phyloP scores from a whole-genome alignment of 2,888 invertebrate genomes.

The Hartigia nigra region DNA sequence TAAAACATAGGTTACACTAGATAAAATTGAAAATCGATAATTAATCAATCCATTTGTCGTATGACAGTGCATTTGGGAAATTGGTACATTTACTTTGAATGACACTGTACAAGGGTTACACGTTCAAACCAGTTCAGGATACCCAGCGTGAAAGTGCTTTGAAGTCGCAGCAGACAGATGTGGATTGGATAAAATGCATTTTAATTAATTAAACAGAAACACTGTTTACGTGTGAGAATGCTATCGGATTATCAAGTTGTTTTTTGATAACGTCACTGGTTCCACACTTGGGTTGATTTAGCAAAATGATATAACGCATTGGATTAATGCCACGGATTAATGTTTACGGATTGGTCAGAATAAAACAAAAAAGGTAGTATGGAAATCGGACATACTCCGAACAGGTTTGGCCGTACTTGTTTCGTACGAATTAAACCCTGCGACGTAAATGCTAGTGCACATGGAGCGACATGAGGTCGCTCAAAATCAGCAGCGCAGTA shows the following conservation, averaged over 20 bases:
- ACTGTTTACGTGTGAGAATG: not conserved
- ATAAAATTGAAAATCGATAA: not conserved
- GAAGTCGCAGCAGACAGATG: not conserved
- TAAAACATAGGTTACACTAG: not conserved
- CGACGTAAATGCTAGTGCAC: not conserved
- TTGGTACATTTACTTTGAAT: not conserved
- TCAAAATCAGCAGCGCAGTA: not conserved
- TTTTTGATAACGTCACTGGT: not conserved
- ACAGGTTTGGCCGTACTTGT: not conserved
- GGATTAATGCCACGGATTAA: too few relatives aligned
- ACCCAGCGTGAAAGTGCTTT: not conserved
- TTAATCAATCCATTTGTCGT: not conserved
- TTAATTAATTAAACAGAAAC: not conserved
- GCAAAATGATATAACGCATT: not conserved
- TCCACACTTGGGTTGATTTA: not conserved
- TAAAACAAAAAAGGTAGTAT: not conserved
- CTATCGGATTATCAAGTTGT: not conserved
- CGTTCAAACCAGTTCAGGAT: not conserved
- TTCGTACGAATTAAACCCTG: not conserved
- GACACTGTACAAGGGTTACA: not conserved
- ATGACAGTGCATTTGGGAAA: not conserved
- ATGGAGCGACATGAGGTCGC: not conserved
- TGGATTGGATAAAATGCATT: not conserved
- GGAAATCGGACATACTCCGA: not conserved
- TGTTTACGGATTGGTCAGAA: not conserved